Evolutionary conservation across 2,888 invertebrate species (phyloP).

Genomic region (Onthophagus sagittarius): DNA sequence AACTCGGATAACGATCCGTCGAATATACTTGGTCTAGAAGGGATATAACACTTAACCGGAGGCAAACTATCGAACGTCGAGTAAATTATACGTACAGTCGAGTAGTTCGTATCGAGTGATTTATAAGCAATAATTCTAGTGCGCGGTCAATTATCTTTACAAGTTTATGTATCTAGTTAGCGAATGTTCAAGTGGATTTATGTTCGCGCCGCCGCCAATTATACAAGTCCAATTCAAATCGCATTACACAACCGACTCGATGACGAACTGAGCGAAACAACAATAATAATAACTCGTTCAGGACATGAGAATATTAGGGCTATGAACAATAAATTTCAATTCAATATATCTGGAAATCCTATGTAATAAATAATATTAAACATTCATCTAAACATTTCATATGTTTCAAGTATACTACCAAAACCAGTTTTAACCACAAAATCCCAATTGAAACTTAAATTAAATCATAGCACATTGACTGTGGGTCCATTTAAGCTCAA

Average conservation of each 20-base stretch:
- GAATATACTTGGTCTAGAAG: not conserved
- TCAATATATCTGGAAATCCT: no score
- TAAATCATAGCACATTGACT: no score
- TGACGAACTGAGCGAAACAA: not conserved
- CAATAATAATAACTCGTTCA: not conserved
- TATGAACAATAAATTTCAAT: no score
- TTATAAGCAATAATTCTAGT: conserved; percentile 8
- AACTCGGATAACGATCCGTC: not conserved
- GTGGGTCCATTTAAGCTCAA: no score
- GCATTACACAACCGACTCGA: not conserved
- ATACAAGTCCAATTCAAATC: not conserved
- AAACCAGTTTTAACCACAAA: no score
- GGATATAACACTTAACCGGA: not conserved
- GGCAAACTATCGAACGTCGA: not conserved
- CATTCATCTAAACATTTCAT: no score
- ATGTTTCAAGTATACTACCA: no score
- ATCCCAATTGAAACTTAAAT: no score
- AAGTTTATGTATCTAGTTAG: conserved; percentile 13
- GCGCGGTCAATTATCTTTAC: conserved; percentile 10
- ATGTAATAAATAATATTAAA: no score
- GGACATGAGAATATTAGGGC: not conserved
- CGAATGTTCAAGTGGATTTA: conserved; percentile 5
- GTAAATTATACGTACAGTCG: not conserved
- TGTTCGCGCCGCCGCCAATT: not conserved
- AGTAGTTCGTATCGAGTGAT: conserved; percentile 2